These are phyloP conservation scores for Oxyruncus cristatus DNA, from an alignment of 2,113 vertebrate genomes.

Conservation along the genomic window DNA sequence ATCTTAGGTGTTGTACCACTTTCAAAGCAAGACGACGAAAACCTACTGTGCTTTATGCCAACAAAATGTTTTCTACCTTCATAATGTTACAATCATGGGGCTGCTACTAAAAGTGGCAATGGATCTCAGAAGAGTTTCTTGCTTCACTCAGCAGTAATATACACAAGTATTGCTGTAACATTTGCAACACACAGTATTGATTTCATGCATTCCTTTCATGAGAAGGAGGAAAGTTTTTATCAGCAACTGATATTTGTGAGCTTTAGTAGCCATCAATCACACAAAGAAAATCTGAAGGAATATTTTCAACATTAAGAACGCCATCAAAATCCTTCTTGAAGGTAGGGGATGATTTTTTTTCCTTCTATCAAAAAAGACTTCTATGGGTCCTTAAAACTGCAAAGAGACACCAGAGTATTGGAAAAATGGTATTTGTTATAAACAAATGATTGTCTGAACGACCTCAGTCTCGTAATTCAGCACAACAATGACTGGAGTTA, in stretches of 20 bases:
- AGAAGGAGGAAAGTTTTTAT: not conserved
- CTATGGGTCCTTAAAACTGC: not conserved
- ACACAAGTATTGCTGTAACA: not conserved
- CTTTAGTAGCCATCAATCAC: not conserved
- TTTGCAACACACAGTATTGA: not conserved
- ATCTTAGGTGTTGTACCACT: not conserved
- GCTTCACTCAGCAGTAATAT: not conserved
- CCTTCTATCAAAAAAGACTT: not conserved
- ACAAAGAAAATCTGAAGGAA: not conserved
- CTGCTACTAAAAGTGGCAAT: not conserved
- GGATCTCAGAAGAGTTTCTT: not conserved
- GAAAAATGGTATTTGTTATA: not conserved
- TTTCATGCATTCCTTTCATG: not conserved
- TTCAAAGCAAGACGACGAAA: not conserved
- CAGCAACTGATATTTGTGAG: not conserved
- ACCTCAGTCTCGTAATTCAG: not conserved
- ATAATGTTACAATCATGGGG: not conserved
- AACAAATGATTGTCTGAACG: not conserved
- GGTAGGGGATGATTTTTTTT: not conserved
- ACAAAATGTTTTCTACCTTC: not conserved
- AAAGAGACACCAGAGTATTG: not conserved
- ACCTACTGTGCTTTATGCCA: not conserved
- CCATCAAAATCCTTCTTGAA: not conserved
- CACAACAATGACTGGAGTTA: not conserved
- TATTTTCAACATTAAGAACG: not conserved